Evolutionary conservation across 2,888 invertebrate genomes (phyloP), one percentile per base, ranked within the genome.

Genomic region (Caenorhabditis sp.): DNA sequence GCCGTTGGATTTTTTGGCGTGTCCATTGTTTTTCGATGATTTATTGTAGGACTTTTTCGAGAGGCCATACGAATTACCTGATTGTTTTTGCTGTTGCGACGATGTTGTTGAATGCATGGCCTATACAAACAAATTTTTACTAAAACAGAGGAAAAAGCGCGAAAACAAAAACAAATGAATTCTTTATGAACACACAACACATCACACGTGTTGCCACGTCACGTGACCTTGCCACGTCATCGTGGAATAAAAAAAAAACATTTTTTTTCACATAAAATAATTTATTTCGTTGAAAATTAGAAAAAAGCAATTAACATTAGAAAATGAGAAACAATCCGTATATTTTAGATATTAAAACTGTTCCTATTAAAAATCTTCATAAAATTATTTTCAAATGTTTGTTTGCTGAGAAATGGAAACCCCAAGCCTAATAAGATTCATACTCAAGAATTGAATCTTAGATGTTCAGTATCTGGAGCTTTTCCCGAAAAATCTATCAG

Each of bases 331-430:
- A 31, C 31, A 17, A 43, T 43, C 43, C 43, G 43, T 31, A 31
- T 49, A n/a, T n/a, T n/a, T n/a, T n/a, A 59, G 23, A 14, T 5
- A 36, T 21, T n/a, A 49, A 43, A 27, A 57, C 55, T 54, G 37
- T 27, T 62, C 57, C n/a, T 57, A 54, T 55, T 57, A 49, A 37
- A 55, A 26, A 27, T 57, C 55, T 37, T 43, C 49, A 53, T 21
- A 19, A 49, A 37, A 58, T 14, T 19, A 12, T 8, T 23, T n/a
- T 37, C 4, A 58, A 23, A 14, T 57, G 54, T 23, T n/a, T 14
- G 54, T 31, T n/a, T 14, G 12, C 21, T 26, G 27, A 27, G 17
- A 17, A 57, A 57, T 14, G 27, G 27, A 26, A 57, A 57, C 24
- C 26, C n/a, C 24, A 57, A 14, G 21, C 43, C 43, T 43, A 43